phyloP scores from a whole-genome alignment of 1,140 invertebrate genomes.

The Aphelenchoides avenae region DNA sequence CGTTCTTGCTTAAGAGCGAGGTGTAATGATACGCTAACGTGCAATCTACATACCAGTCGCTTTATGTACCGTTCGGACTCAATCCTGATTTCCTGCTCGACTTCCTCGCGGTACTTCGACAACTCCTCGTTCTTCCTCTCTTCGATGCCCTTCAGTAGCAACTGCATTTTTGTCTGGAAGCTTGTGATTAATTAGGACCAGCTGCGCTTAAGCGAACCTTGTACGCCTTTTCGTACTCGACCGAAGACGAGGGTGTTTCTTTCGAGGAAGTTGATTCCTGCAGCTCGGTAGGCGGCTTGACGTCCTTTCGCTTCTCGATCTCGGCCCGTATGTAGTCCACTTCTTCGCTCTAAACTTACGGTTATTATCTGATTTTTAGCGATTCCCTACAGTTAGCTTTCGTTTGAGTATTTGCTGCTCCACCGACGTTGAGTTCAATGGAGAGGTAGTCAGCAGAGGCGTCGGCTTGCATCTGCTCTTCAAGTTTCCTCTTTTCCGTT shows the following conservation, averaged over 20 bases:
- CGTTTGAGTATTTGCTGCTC: constrained; percentile 28
- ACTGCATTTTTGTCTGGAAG: constrained; percentile 34
- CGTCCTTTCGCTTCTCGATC: constrained; percentile 33
- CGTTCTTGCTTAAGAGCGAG: constrained; percentile 29
- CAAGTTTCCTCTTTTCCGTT: constrained; percentile 16
- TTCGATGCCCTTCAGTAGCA: constrained; percentile 32
- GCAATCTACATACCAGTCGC: constrained; percentile 31
- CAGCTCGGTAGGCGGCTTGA: constrained; percentile 5
- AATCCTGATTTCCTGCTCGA: constrained; percentile 21
- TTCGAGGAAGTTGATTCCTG: constrained; percentile 3
- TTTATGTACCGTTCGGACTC: constrained; percentile 20
- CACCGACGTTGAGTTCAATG: constrained; percentile 30
- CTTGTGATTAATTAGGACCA: constrained; percentile 1
- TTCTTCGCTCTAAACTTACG: constrained; percentile 31
- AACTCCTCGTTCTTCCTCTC: constrained; percentile 39
- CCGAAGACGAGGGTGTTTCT: constrained; percentile 7
- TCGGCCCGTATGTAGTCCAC: constrained; percentile 28
- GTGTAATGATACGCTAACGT: constrained; percentile 2
- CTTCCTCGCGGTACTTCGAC: constrained; percentile 25
- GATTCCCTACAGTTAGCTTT: constrained; percentile 23
- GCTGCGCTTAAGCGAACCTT: constrained; percentile 10
- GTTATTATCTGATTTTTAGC: neutral
- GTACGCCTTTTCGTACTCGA: constrained; percentile 36
- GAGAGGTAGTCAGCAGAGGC: constrained; percentile 19
- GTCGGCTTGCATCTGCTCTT: constrained; percentile 18